Evolutionary conservation across 2,888 invertebrate genomes (phyloP).

Genomic region (Julus scandinavius): DNA sequence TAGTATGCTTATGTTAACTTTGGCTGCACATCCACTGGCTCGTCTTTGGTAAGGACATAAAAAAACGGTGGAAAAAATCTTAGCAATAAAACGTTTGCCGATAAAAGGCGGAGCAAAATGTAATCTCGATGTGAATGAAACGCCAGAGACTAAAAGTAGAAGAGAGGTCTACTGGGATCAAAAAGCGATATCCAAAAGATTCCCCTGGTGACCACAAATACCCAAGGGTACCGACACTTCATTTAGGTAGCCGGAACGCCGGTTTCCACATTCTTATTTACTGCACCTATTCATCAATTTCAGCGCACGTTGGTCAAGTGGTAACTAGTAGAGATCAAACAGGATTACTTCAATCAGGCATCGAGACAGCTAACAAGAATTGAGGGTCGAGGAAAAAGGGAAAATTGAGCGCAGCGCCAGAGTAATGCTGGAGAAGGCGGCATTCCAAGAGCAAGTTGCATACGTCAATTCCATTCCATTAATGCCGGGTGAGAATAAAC

Average conservation of each 20-base stretch:
- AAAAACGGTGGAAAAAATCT: not conserved
- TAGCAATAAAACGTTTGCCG: not conserved
- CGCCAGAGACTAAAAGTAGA: not conserved
- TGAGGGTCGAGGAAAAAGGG: not conserved
- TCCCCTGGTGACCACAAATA: not conserved
- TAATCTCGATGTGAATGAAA: not conserved
- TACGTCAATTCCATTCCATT: not conserved
- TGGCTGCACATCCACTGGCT: too few relatives aligned
- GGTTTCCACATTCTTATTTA: not conserved
- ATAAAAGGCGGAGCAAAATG: constrained; percentile 8
- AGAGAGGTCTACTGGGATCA: constrained; percentile 12
- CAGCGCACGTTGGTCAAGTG: not conserved
- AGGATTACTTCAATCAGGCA: constrained; percentile 19
- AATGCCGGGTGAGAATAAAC: constrained; percentile 1
- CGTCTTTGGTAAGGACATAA: not conserved
- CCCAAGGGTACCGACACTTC: constrained; percentile 14
- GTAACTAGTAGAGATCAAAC: not conserved
- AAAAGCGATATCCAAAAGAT: constrained; percentile 23
- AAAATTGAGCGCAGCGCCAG: not conserved
- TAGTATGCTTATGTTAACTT: too few relatives aligned
- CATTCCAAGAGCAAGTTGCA: not conserved
- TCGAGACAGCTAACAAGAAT: constrained; percentile 20
- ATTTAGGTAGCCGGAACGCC: not conserved
- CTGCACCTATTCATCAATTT: not conserved
- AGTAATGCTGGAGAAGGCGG: not conserved